phyloP scores from a whole-genome alignment of 2,113 vertebrate species.

The Notarius quadriscutis region DNA sequence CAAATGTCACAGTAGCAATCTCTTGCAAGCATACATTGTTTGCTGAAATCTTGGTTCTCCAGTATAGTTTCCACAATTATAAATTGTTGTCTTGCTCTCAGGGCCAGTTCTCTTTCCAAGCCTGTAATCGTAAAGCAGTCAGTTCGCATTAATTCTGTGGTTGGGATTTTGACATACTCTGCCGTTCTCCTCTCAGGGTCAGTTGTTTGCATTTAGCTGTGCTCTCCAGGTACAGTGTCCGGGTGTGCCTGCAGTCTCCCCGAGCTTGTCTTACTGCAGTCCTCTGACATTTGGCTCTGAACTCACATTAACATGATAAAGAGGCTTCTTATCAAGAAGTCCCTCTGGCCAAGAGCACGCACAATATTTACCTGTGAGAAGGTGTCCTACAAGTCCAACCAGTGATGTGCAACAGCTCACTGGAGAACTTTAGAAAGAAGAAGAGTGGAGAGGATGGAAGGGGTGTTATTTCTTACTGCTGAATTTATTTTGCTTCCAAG shows the following conservation, averaged over 20 bases:
- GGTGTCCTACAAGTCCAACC: slow-evolving; percentile 67
- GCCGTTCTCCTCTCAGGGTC: slow-evolving; percentile 44
- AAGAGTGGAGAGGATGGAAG: not conserved
- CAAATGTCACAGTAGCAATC: slow-evolving; percentile 32
- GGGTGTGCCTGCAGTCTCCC: slow-evolving; percentile 32
- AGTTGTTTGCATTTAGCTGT: slow-evolving; percentile 30
- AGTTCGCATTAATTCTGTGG: slow-evolving; percentile 1
- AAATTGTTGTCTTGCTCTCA: slow-evolving; percentile 21
- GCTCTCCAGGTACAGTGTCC: slow-evolving; percentile 6
- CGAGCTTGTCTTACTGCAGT: slow-evolving; percentile 20
- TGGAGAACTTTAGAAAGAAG: slow-evolving; percentile 55
- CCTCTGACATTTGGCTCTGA: slow-evolving; percentile 55
- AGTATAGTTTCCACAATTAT: slow-evolving; percentile 11
- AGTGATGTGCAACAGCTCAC: slow-evolving; percentile 65
- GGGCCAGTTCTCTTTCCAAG: not conserved
- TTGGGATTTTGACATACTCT: slow-evolving; percentile 6
- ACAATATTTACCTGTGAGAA: slow-evolving; percentile 75
- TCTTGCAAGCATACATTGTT: slow-evolving; percentile 37
- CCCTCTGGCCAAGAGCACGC: slow-evolving; percentile 70
- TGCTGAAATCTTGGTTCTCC: slow-evolving; percentile 16
- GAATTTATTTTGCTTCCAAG: slow-evolving; percentile 49
- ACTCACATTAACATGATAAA: slow-evolving; percentile 79
- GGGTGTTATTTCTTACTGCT: slow-evolving; percentile 32
- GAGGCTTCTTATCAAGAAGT: slow-evolving; percentile 74
- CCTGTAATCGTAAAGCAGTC: slow-evolving; percentile 2